Conservation (phyloP, 2,888 invertebrate genomes). For the Gortyna flavago region DNA sequence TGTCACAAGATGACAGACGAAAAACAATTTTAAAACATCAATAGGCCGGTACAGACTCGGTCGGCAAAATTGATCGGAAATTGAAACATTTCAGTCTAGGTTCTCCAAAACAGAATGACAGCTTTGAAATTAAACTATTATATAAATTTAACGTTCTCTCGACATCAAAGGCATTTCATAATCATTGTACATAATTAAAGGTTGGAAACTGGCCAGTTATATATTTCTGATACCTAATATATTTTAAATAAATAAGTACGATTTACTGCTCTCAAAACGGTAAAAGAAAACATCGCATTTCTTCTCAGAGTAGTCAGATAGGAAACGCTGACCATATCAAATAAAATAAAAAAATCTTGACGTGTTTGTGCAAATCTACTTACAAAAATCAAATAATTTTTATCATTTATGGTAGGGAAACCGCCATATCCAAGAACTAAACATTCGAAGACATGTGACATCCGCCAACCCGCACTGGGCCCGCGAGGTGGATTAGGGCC, state of each 20-base stretch:
- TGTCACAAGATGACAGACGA: constrained; percentile 51
- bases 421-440: not conserved
- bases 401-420: too few species aligned
- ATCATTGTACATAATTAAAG: not conserved
- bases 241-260: not conserved
- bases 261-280: not conserved
- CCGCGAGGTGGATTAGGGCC: not conserved
- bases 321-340: too few species aligned
- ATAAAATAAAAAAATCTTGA: too few species aligned
- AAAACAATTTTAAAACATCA: constrained; percentile 70
- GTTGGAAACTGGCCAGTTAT: not conserved
- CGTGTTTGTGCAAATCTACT: too few species aligned
- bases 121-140: constrained; percentile 82
- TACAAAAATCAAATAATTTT: too few species aligned
- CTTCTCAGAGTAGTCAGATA: too few species aligned
- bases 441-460: not conserved
- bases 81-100: constrained; percentile 65
- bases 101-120: constrained; percentile 78
- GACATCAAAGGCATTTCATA: constrained; percentile 28
- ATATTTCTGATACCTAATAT: not conserved
- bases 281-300: not conserved
- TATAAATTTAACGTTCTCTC: constrained; percentile 60
- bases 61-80: constrained; percentile 78
- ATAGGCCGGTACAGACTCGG: constrained; percentile 67
- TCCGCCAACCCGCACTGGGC: not conserved